phyloP scores from a whole-genome alignment of 2,888 invertebrate species.

The Caenorhabditis zanzibari region DNA sequence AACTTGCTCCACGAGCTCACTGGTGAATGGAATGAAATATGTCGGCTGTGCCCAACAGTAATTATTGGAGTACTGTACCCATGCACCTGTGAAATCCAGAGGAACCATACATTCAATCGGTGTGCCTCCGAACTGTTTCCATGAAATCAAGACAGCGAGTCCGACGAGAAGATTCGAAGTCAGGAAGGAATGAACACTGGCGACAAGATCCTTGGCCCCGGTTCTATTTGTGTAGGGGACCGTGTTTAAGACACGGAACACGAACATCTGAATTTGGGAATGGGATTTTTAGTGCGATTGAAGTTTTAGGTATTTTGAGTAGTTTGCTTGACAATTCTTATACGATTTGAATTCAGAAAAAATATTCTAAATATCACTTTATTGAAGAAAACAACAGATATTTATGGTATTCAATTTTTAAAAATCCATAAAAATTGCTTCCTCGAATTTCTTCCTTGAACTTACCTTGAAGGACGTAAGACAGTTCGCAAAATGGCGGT shows the following conservation, averaged over 20 bases:
- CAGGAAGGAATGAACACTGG: constrained; percentile 79
- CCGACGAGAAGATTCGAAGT: constrained; percentile 82
- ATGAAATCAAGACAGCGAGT: constrained; percentile 80
- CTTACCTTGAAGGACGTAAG: too few species aligned
- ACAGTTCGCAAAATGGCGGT: too few species aligned
- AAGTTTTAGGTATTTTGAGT: too few species aligned
- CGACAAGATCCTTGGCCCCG: constrained; percentile 80
- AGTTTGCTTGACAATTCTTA: too few species aligned
- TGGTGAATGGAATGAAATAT: constrained; percentile 79
- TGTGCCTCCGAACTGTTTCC: constrained; percentile 82
- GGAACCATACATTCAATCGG: constrained; percentile 82
- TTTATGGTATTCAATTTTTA: too few species aligned
- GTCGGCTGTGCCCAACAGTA: constrained; percentile 82
- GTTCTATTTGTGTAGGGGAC: constrained; percentile 81
- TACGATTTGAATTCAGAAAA: too few species aligned
- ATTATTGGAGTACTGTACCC: constrained; percentile 80
- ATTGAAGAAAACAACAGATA: too few species aligned
- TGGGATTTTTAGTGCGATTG: too few species aligned
- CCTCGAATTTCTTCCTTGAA: too few species aligned
- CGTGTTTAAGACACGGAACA: constrained; percentile 81
- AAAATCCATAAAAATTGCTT: too few species aligned
- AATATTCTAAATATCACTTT: too few species aligned
- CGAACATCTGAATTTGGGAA: constrained; percentile 72
- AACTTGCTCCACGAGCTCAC: constrained; percentile 56
- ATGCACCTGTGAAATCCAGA: constrained; percentile 74